These are phyloP conservation scores for Trichosurus vulpecula DNA, from an alignment of 2,797 vertebrate genomes.

Conservation along the genomic window DNA sequence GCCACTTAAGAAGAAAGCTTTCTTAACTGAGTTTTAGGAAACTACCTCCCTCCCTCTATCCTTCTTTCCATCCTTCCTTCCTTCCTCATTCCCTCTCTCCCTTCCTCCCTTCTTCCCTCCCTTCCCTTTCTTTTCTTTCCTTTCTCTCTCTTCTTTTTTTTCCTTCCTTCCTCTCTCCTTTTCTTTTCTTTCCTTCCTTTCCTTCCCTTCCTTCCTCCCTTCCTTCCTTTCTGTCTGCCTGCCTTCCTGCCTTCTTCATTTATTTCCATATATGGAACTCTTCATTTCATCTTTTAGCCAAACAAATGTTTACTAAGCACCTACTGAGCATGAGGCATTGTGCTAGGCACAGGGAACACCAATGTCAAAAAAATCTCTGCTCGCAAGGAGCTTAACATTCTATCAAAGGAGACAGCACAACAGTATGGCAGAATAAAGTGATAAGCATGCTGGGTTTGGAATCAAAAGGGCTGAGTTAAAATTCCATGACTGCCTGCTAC, in stretches of 20 bases:
- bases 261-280: neutral
- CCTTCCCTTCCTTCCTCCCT: too few relatives aligned
- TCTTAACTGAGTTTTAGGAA: conserved; percentile 43
- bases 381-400: neutral
- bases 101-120: too few relatives aligned
- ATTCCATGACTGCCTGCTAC: neutral
- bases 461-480: neutral
- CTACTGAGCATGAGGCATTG: neutral
- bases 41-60: neutral
- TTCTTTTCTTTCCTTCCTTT: too few relatives aligned
- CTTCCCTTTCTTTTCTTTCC: too few relatives aligned
- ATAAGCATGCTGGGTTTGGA: neutral
- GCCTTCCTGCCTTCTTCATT: neutral
- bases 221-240: too few relatives aligned
- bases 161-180: too few relatives aligned
- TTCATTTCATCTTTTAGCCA: neutral
- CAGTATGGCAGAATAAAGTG: neutral
- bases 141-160: too few relatives aligned
- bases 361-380: neutral
- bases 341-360: neutral
- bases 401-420: neutral
- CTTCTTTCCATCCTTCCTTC: neutral
- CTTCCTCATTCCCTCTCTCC: too few relatives aligned
- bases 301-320: neutral
- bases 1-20: conserved; percentile 29